A percentile compares a stretch with the other conserved stretches of the same genome.
Evolutionary conservation across 2,113 vertebrate genomes (phyloP).

Genomic region (rat (Rattus norvegicus)): DNA sequence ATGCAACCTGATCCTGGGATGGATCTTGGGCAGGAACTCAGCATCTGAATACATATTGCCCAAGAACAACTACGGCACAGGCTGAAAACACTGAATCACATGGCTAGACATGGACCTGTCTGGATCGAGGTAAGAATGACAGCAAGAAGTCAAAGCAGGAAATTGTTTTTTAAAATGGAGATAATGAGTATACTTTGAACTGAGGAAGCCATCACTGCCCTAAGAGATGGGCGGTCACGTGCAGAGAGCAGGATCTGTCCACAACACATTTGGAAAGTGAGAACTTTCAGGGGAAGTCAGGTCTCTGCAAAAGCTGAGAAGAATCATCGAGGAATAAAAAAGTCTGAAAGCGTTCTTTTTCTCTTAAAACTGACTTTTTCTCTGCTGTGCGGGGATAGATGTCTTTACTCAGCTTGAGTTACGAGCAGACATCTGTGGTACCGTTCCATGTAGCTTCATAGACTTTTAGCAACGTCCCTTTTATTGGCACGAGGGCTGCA

Average conservation of each 20-base stretch:
- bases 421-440: background rate
- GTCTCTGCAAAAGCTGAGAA: background rate
- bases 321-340: background rate
- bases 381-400: background rate
- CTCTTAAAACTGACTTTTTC: background rate
- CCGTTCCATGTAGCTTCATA: background rate
- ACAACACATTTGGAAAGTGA: background rate
- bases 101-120: background rate
- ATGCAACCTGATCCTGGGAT: too few species aligned
- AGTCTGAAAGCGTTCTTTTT: background rate
- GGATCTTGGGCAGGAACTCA: too few species aligned
- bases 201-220: background rate
- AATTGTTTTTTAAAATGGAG: background rate
- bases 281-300: background rate
- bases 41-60: too few species aligned
- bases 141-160: background rate
- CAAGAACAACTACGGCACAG: too few species aligned
- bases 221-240: background rate
- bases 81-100: background rate
- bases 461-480: background rate
- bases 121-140: rapidly evolving
- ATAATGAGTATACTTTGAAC: background rate
- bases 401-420: background rate
- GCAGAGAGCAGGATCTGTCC: background rate
- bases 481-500: background rate